Base-by-base conservation (phyloP, 2,113 vertebrate genomes). In the Haliaeetus leucogaster region DNA sequence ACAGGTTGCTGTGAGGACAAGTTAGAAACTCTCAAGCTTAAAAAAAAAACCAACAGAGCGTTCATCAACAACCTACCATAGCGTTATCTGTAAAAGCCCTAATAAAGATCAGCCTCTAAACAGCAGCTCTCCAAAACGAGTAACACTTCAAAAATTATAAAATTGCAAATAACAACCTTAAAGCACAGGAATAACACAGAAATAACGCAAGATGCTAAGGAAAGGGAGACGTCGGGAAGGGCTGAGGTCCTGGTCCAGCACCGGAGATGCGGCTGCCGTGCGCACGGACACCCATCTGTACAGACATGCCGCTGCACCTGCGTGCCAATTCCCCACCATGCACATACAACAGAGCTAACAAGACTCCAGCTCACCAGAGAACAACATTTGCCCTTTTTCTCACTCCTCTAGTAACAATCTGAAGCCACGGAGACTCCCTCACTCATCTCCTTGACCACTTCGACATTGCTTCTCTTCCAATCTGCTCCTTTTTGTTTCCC, bases 261-360 rank as follows among this genome's bases (percentile, higher is more conserved):
- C 5, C 0, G 4, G 42, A 45, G 12, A 34, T 10, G 36, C 0
- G 1, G 11, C 32, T 78, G 47, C 20, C 3, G 0, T 3, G 14
- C 1, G 0, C 17, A 43, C 0, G 0, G 42, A 30, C 42, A 5
- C 40, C 42, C 34, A 13, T 21, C 72, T 3, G 21, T 15, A 15
- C 32, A 25, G 67, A n/a, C 16, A 1, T 0, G 3, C 16, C 2
- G 0, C 52, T 29, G 22, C 71, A 48, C 22, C 21, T 11, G 12
- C 2, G 1, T 21, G 48, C 9, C 55, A 32, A 1, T 7, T 36
- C 62, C 65, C 70, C 72, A 18, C 40, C 22, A 10, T 0, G 2
- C 32, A 12, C 4, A 12, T 34, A 32, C 45, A 22, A 27, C 58
- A 30, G 38, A 34, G 36, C 34, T 68, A 42, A 5, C 16, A 15